phyloP scores from a whole-genome alignment of 1,140 invertebrate species.

The Zophobas morio region DNA sequence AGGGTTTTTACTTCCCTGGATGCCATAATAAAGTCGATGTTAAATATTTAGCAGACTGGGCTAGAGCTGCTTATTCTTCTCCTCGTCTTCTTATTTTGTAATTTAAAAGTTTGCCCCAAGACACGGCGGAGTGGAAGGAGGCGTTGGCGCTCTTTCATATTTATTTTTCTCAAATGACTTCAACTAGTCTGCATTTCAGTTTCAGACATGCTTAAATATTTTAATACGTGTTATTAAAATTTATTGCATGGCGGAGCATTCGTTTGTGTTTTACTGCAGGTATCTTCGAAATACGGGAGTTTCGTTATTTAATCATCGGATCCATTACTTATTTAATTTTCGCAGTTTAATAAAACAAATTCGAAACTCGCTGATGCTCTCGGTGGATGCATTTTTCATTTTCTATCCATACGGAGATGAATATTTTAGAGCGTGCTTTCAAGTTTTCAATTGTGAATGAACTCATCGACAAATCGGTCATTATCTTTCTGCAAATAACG shows the following conservation, averaged over 20 bases:
- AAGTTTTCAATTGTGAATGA: not conserved
- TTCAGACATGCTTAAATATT: slow-evolving; percentile 53
- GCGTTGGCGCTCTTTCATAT: slow-evolving; percentile 49
- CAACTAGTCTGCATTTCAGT: slow-evolving; percentile 52
- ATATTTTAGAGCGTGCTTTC: not conserved
- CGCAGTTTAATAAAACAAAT: slow-evolving; percentile 7
- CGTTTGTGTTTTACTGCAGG: slow-evolving; percentile 34
- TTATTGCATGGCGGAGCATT: slow-evolving; percentile 34
- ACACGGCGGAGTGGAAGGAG: slow-evolving; percentile 46
- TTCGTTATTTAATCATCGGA: slow-evolving; percentile 12
- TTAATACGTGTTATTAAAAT: slow-evolving; percentile 51
- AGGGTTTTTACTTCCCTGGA: slow-evolving; percentile 48
- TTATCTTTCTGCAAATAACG: too few relatives aligned
- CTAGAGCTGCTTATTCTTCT: slow-evolving; percentile 55
- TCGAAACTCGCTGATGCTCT: not conserved
- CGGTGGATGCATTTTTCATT: too few relatives aligned
- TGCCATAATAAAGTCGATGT: slow-evolving; percentile 59
- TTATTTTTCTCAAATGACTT: slow-evolving; percentile 56
- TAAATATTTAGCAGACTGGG: slow-evolving; percentile 59
- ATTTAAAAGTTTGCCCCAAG: slow-evolving; percentile 60
- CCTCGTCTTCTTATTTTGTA: slow-evolving; percentile 59
- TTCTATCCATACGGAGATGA: not conserved
- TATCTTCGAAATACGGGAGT: not conserved
- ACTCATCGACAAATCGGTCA: too few relatives aligned
- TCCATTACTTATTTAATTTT: slow-evolving; percentile 1